A percentile compares a stretch with the other conserved stretches of the same genome.
Conservation (phyloP, 2,888 invertebrate genomes). For the Cenopis cana region DNA sequence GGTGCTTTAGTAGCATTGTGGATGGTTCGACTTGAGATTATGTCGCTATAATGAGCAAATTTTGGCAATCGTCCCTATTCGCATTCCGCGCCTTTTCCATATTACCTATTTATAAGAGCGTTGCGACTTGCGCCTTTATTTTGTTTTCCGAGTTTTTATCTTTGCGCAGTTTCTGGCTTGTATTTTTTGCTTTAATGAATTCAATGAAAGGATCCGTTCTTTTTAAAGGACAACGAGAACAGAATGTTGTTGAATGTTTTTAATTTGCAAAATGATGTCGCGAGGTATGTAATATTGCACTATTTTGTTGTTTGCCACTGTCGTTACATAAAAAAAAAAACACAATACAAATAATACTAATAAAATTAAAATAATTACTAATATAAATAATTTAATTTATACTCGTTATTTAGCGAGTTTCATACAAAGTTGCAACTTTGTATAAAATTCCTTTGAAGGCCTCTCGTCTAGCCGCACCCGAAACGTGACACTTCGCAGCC, state of each 20-base stretch:
- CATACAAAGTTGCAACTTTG: no score
- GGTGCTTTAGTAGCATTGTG: constrained; percentile 40
- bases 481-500: no score
- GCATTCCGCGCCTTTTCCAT: constrained; percentile 21
- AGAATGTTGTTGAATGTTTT: not conserved
- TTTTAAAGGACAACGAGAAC: not conserved
- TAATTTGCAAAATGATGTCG: constrained; percentile 6
- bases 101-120: constrained; percentile 19
- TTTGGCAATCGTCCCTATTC: constrained; percentile 30
- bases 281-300: not conserved
- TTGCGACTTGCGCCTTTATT: constrained; percentile 19
- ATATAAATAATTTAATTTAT: no score
- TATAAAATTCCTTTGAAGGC: no score
- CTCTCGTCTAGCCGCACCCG: no score
- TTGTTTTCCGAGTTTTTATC: constrained; percentile 32
- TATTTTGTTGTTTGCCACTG: no score
- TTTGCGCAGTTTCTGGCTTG: constrained; percentile 7
- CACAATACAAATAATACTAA: not conserved
- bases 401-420: no score
- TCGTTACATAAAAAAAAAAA: no score
- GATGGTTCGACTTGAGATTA: constrained; percentile 29
- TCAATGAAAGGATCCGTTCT: not conserved
- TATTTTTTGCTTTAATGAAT: constrained; percentile 22
- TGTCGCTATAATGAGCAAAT: constrained; percentile 35
- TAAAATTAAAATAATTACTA: no score